These are phyloP conservation scores for Falco novaeseelandiae DNA, from an alignment of 2,797 vertebrate species.

Conservation along the genomic window DNA sequence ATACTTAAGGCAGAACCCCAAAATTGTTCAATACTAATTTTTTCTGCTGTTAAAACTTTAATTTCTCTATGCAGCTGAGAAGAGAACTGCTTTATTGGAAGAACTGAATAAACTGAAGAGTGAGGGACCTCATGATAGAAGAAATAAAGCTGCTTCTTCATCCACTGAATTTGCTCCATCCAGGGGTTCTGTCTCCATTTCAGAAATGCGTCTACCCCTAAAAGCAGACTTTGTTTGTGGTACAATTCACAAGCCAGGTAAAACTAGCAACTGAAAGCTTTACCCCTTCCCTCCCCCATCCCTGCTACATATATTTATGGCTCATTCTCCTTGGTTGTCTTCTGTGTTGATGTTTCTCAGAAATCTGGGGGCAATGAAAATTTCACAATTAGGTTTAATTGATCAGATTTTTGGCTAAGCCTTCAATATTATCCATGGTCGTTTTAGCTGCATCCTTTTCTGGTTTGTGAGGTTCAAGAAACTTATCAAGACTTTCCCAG, in stretches of 20 bases:
- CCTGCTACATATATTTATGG: neutral
- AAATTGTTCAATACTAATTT: neutral
- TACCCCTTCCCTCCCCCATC: neutral
- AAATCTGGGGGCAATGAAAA: neutral
- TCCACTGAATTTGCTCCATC: slow-evolving; percentile 77
- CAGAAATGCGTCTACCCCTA: slow-evolving; percentile 91
- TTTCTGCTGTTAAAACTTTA: neutral
- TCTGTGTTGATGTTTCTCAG: neutral
- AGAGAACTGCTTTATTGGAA: slow-evolving; percentile 84
- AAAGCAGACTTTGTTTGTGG: slow-evolving; percentile 96
- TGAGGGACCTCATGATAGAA: slow-evolving; percentile 79
- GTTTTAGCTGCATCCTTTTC: neutral
- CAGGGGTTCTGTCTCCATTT: slow-evolving; percentile 87
- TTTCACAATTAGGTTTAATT: neutral
- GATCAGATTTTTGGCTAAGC: neutral
- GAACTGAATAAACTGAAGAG: slow-evolving; percentile 88
- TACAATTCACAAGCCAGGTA: slow-evolving; percentile 89
- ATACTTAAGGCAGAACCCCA: neutral
- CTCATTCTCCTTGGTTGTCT: neutral
- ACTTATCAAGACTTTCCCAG: neutral
- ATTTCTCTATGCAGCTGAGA: slow-evolving; percentile 82
- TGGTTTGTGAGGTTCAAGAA: neutral
- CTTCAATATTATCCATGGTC: neutral
- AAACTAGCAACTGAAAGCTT: neutral
- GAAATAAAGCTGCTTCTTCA: slow-evolving; percentile 44